Conservation (phyloP, 92 coral and sea anemone genomes). For the Hydrozoanthus gracilis region DNA sequence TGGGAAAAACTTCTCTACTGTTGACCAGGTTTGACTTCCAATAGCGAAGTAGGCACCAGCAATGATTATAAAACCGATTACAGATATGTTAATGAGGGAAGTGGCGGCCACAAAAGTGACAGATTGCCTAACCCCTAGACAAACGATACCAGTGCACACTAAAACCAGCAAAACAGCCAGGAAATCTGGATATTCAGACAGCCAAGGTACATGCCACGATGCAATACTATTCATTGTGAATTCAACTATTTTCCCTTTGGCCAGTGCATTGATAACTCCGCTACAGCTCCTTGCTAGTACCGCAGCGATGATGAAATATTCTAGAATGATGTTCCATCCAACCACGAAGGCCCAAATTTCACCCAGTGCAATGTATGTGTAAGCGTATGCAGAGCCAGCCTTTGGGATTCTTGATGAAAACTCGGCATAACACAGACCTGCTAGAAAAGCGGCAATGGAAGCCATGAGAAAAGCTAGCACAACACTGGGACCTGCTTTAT, state of each 20-base stretch:
- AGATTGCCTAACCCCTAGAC: constrained; percentile 77
- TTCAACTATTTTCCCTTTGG: constrained; percentile 66
- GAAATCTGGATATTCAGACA: constrained; percentile 84
- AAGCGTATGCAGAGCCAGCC: constrained; percentile 93
- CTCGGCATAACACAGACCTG: constrained; percentile 94
- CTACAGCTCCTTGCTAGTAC: constrained; percentile 79
- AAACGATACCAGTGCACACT: constrained; percentile 62
- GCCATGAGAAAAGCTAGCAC: constrained; percentile 84
- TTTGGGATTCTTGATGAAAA: constrained; percentile 91
- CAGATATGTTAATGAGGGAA: constrained; percentile 73
- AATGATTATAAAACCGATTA: constrained; percentile 61
- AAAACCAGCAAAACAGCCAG: constrained; percentile 68
- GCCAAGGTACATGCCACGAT: constrained; percentile 57
- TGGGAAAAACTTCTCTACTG: constrained; percentile 66
- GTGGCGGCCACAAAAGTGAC: constrained; percentile 59
- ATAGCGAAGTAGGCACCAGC: constrained; percentile 65
- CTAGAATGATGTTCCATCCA: constrained; percentile 92
- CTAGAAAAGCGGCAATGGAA: constrained; percentile 73
- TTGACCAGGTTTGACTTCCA: constrained; percentile 69
- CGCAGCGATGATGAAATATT: constrained; percentile 81
- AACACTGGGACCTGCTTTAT: constrained; percentile 89
- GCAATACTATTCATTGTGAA: constrained; percentile 62
- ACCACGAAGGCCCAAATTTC: constrained; percentile 91
- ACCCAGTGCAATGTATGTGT: constrained; percentile 86
- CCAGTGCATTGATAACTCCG: constrained; percentile 74